Base-by-base conservation (phyloP, 23 tunicate genomes). In the Phallusia fumigata region DNA sequence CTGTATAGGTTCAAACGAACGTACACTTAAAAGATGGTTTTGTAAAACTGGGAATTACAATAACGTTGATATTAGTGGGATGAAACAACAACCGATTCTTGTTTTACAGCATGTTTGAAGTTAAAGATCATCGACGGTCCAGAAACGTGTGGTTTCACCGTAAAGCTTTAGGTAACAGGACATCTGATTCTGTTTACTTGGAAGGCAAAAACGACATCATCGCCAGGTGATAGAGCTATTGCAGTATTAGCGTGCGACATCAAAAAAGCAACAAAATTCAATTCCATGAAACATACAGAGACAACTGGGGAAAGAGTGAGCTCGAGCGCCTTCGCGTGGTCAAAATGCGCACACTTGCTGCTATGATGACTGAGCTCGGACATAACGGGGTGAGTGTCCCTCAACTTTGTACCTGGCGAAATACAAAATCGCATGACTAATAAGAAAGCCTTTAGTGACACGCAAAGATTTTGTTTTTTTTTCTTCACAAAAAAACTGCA, bases 251-350 rank as follows among this genome's bases (percentile, higher is more conserved):
- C n/a, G n/a, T n/a, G n/a, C n/a, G n/a, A n/a, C n/a, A n/a, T n/a
- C n/a, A n/a, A n/a, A n/a, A n/a, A 13, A 11, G 69, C 3, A 5
- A 6, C 13, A 16, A 58, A 24, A 24, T 58, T 8, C 2, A 6
- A 16, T 58, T 58, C 13, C 13, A 40, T 40, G 13, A 58, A 8
- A 1, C 13, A 58, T 13, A 58, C 69, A 58, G 69, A 58, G 69
- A 58, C 69, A 58, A 58, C 8, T 58, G 69, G 69, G 69, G 69
- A 58, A 58, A 24, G 28, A 21, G 26, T 22, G 69, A 58, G 28
- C 69, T 58, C 28, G 69, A 58, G 16, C 69, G 69, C 15, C 69
- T 58, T 24, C 69, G 69, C 3, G 69, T 58, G 69, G 69, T 58
- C 11, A 58, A 58, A 58, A 58, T 24, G 69, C 69, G 69, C 16